Evolutionary conservation across 1,140 invertebrate genomes (phyloP).

Genomic region (Aphelinus certus): DNA sequence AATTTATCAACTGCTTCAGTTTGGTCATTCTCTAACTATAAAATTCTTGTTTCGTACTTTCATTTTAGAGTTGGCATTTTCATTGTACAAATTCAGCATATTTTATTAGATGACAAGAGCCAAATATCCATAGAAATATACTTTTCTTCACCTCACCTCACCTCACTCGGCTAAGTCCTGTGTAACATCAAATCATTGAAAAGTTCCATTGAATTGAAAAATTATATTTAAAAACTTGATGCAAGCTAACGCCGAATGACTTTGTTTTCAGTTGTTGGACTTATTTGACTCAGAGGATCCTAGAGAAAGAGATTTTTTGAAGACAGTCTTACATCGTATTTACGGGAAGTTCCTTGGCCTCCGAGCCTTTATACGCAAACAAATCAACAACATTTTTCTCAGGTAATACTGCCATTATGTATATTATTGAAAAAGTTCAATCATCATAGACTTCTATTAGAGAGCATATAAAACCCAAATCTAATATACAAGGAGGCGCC

Average conservation of each 20-base stretch:
- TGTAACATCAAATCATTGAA: background rate
- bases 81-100: too few relatives aligned
- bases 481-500: too few relatives aligned
- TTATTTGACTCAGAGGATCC: constrained; percentile 99
- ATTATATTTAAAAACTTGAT: background rate
- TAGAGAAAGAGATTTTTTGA: constrained; percentile 97
- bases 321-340: constrained; percentile 98
- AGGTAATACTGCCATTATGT: constrained; percentile 63
- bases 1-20: too few relatives aligned
- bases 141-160: too few relatives aligned
- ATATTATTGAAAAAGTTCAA: background rate
- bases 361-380: constrained; percentile 98
- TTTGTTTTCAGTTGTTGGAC: constrained; percentile 84
- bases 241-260: background rate
- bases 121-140: too few relatives aligned
- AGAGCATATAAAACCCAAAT: too few relatives aligned
- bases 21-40: too few relatives aligned
- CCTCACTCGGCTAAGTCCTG: too few relatives aligned
- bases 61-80: too few relatives aligned
- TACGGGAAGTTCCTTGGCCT: constrained; percentile 99
- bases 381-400: constrained; percentile 99
- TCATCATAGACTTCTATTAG: too few relatives aligned
- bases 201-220: background rate
- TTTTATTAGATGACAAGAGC: too few relatives aligned
- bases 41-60: too few relatives aligned